phyloP scores from a whole-genome alignment of 2,888 invertebrate genomes.

The Uloborus plumipes region DNA sequence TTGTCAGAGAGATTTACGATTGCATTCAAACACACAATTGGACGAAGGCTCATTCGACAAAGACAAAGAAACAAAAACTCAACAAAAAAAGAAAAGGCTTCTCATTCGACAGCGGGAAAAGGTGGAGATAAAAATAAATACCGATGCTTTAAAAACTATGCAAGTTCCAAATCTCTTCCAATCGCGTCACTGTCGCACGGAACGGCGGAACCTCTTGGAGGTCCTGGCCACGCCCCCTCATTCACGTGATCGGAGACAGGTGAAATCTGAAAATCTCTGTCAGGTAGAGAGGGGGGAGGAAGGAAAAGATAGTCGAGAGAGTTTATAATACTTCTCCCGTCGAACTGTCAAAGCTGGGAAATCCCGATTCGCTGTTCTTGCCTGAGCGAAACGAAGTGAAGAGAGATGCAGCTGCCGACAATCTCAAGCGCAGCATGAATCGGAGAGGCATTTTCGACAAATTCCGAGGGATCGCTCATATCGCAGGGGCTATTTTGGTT shows the following conservation, averaged over 20 bases:
- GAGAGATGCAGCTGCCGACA: constrained; percentile 44
- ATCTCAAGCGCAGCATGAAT: constrained; percentile 25
- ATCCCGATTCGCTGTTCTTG: constrained; percentile 5
- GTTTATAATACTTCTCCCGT: constrained; percentile 42
- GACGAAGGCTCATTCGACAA: no score
- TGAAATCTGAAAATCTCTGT: constrained; percentile 60
- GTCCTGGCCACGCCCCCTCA: constrained; percentile 47
- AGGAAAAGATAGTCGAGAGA: not conserved
- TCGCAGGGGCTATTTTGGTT: no score
- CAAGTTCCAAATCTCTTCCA: not conserved
- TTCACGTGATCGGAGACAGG: constrained; percentile 62
- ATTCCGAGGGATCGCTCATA: no score
- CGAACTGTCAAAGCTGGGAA: constrained; percentile 45
- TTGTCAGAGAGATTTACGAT: no score
- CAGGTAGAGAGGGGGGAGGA: constrained; percentile 11
- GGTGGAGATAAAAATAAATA: not conserved
- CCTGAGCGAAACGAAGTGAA: constrained; percentile 18
- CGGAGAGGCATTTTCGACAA: no score
- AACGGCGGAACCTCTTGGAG: constrained; percentile 19
- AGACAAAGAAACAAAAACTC: no score
- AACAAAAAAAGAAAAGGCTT: no score
- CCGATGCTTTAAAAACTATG: not conserved
- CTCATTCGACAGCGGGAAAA: not conserved
- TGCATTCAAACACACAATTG: no score
- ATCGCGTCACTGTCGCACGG: constrained; percentile 27